These are phyloP conservation scores for Chauna torquata DNA, from an alignment of 2,113 vertebrate species.

Conservation along the genomic window DNA sequence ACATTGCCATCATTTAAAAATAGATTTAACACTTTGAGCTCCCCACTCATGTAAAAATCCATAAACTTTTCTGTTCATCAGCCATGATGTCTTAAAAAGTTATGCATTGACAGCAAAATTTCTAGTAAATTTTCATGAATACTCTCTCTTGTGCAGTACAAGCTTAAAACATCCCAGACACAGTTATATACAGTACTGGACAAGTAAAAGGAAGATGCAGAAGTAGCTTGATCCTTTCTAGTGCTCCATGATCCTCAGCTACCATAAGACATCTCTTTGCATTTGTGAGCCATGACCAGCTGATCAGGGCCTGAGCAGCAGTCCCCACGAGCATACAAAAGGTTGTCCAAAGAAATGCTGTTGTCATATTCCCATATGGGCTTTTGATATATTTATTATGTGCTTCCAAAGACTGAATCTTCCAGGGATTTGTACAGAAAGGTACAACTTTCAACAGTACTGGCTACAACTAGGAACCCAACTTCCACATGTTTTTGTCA, in stretches of 20 bases:
- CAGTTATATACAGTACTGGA: background rate
- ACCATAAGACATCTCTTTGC: background rate
- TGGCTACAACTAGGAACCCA: background rate
- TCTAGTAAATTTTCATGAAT: background rate
- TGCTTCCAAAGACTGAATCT: background rate
- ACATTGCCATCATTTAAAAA: background rate
- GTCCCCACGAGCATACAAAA: background rate
- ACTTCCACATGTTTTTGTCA: background rate
- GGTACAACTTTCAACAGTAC: background rate
- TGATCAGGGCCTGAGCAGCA: background rate
- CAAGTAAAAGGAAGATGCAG: background rate
- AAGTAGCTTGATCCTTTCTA: background rate
- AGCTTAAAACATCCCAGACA: background rate
- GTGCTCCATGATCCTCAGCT: background rate
- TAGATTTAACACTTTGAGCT: background rate
- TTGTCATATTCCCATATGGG: background rate
- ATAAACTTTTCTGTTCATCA: background rate
- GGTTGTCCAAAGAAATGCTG: background rate
- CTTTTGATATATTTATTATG: background rate
- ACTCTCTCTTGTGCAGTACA: background rate
- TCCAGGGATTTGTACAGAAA: background rate
- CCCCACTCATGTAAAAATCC: background rate
- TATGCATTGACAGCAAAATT: background rate
- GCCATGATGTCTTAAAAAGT: background rate
- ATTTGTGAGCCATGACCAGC: background rate